Evolutionary conservation across 2,113 vertebrate species (phyloP).

Genomic region (Mugil cephalus): DNA sequence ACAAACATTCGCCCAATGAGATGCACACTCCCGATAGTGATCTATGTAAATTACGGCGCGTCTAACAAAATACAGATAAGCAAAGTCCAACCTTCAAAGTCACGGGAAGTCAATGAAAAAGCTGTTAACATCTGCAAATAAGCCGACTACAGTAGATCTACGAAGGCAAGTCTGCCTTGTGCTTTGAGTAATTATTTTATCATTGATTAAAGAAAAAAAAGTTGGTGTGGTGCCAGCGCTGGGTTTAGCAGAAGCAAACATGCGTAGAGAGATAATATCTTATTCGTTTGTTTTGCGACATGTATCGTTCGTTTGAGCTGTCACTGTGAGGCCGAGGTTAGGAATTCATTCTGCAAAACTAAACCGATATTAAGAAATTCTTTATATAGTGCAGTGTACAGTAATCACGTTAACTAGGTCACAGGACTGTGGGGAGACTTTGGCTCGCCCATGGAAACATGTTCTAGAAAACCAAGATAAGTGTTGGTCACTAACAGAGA

Average conservation of each 20-base stretch:
- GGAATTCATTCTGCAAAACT: not conserved
- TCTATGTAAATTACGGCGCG: slow-evolving; percentile 68
- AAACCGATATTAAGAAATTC: not conserved
- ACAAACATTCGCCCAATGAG: slow-evolving; percentile 49
- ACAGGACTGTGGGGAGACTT: slow-evolving; percentile 9
- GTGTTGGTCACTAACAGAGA: slow-evolving; percentile 5
- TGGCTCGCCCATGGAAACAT: slow-evolving; percentile 22
- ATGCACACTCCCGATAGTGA: slow-evolving; percentile 57
- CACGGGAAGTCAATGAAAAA: slow-evolving; percentile 59
- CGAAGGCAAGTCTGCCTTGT: not conserved
- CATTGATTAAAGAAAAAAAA: slow-evolving; percentile 25
- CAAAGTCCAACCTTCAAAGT: slow-evolving; percentile 66
- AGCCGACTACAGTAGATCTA: not conserved
- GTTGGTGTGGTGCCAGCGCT: not conserved
- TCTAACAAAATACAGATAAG: slow-evolving; percentile 70
- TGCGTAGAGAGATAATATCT: slow-evolving; percentile 2
- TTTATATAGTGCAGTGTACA: not conserved
- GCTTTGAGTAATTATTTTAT: slow-evolving; percentile 7
- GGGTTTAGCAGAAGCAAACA: not conserved
- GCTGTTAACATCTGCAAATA: slow-evolving; percentile 33
- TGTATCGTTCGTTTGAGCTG: not conserved
- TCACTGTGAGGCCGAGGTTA: not conserved
- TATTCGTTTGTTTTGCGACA: not conserved
- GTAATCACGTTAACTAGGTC: not conserved
- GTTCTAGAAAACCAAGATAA: slow-evolving; percentile 6